A percentile compares a stretch with the other conserved stretches of the same genome.
These are phyloP conservation scores for Mugil cephalus DNA, from an alignment of 2,113 vertebrate species.

Conservation along the genomic window DNA sequence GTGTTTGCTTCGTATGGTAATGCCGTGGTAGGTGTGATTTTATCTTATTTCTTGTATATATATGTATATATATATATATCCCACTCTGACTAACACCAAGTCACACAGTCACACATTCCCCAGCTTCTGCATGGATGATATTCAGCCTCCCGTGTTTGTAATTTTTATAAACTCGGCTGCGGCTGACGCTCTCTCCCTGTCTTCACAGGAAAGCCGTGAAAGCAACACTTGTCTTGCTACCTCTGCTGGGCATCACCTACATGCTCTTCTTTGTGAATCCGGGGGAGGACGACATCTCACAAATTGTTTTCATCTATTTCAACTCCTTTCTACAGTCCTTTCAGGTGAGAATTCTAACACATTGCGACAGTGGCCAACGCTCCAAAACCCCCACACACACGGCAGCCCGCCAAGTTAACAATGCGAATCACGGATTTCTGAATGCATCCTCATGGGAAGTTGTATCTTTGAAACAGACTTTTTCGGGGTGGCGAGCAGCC, in stretches of 20 bases:
- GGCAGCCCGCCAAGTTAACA: too few relatives aligned
- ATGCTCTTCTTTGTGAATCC: constrained; percentile 99
- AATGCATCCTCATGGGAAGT: not conserved
- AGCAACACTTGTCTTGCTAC: constrained; percentile 94
- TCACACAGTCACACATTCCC: constrained; percentile 1
- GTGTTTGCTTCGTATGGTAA: not conserved
- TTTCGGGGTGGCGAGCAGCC: constrained; percentile 12
- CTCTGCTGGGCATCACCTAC: constrained; percentile 96
- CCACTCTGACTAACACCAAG: not conserved
- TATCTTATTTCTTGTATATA: too few relatives aligned
- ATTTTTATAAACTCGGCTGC: constrained; percentile 12
- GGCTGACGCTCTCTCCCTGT: constrained; percentile 15
- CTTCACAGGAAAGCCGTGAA: constrained; percentile 95
- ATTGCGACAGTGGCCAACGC: not conserved
- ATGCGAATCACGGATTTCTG: constrained; percentile 17
- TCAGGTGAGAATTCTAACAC: constrained; percentile 86
- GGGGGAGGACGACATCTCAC: constrained; percentile 95
- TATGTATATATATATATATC: constrained; percentile 5
- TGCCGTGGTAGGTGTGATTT: not conserved
- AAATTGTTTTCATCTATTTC: constrained; percentile 99
- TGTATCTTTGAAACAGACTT: constrained; percentile 2
- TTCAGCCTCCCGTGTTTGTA: constrained; percentile 24
- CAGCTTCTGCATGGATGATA: not conserved
- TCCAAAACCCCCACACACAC: not conserved
- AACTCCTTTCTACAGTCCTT: constrained; percentile 99